These are phyloP conservation scores for Muscicapa adusta DNA, from an alignment of 2,113 vertebrate species.

Conservation along the genomic window DNA sequence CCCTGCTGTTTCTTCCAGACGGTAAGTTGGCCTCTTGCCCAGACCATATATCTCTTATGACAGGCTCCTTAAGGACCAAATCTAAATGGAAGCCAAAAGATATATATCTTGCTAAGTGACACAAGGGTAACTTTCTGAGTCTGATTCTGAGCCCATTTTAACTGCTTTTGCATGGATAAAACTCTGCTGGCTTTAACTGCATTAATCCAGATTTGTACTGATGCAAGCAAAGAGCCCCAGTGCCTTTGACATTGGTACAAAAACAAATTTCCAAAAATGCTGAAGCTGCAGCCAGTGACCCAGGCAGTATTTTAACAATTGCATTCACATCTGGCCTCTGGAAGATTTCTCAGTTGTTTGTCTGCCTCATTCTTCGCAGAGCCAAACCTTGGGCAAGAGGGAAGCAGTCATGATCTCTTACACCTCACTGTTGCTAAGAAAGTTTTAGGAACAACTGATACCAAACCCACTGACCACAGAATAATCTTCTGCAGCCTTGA, in stretches of 20 bases:
- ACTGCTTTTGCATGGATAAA: not conserved
- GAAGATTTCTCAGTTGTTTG: slow-evolving; percentile 26
- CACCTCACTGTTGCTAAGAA: not conserved
- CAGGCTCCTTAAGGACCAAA: slow-evolving; percentile 55
- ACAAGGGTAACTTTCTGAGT: not conserved
- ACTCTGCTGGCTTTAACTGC: slow-evolving; percentile 1
- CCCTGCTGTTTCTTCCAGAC: slow-evolving; percentile 58
- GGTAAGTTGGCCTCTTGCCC: slow-evolving; percentile 51
- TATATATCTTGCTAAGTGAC: slow-evolving; percentile 49
- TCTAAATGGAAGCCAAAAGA: slow-evolving; percentile 56
- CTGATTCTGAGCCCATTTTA: slow-evolving; percentile 14
- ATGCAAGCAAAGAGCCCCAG: slow-evolving; percentile 13
- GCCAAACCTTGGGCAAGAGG: not conserved
- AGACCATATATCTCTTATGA: slow-evolving; percentile 51
- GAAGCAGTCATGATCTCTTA: not conserved
- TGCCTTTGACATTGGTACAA: slow-evolving; percentile 38
- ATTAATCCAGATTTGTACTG: slow-evolving; percentile 32
- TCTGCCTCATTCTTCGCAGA: not conserved
- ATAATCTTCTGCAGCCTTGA: not conserved
- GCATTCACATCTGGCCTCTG: slow-evolving; percentile 50
- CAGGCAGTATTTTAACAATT: slow-evolving; percentile 22
- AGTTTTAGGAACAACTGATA: not conserved
- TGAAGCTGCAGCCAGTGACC: slow-evolving; percentile 21
- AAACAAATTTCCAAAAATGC: slow-evolving; percentile 23
- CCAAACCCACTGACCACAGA: not conserved